phyloP scores from a whole-genome alignment of 1,140 invertebrate species.

The Drosophila biarmipes region DNA sequence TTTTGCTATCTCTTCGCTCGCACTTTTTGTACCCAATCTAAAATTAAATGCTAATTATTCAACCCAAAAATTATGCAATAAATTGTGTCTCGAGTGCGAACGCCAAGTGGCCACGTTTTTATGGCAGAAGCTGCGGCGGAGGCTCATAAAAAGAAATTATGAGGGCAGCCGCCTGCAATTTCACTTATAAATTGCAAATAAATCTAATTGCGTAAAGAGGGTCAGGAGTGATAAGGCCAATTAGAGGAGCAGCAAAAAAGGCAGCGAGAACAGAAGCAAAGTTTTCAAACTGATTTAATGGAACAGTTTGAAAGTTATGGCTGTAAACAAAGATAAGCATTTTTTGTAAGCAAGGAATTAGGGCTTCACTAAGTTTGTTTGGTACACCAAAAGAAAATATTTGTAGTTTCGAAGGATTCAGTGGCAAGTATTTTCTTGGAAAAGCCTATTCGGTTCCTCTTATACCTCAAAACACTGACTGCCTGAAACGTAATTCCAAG shows the following conservation, averaged over 20 bases:
- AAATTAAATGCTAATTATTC: constrained; percentile 74
- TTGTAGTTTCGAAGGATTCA: neutral
- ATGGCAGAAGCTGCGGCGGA: constrained; percentile 59
- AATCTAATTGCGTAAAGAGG: constrained; percentile 69
- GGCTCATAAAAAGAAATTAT: constrained; percentile 46
- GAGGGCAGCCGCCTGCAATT: constrained; percentile 44
- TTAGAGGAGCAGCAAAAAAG: constrained; percentile 11
- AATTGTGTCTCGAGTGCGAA: constrained; percentile 52
- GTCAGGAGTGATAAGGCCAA: constrained; percentile 31
- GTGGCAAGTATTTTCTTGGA: too few species aligned
- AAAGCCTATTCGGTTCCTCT: too few species aligned
- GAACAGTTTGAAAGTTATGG: constrained; percentile 11
- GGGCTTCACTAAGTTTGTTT: too few species aligned
- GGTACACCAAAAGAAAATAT: too few species aligned
- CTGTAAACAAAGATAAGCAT: constrained; percentile 15
- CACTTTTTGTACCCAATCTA: constrained; percentile 33
- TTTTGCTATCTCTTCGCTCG: constrained; percentile 31
- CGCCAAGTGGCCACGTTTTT: constrained; percentile 57
- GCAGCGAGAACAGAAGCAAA: neutral
- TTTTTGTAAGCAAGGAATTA: neutral
- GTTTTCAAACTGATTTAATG: constrained; percentile 25
- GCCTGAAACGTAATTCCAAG: too few species aligned
- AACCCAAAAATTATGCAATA: constrained; percentile 66
- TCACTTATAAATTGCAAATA: constrained; percentile 75
- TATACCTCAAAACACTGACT: too few species aligned